phyloP scores from a whole-genome alignment of 2,113 vertebrate species.

The Panthera uncia region DNA sequence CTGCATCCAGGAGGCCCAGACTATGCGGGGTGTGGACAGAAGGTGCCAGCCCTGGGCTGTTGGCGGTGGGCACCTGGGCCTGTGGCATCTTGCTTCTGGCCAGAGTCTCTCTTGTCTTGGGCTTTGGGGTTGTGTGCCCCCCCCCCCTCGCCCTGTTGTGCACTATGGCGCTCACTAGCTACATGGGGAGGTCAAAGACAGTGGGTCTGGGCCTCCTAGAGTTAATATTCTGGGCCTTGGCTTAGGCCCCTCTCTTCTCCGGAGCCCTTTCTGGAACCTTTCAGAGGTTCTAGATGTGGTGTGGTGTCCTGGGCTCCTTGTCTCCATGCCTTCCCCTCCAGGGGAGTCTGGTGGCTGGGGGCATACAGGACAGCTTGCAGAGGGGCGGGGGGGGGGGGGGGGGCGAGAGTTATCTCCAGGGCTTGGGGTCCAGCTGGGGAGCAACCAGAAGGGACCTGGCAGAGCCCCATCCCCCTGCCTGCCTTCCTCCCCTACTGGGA shows the following conservation, averaged over 20 bases:
- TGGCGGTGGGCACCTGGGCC: not conserved
- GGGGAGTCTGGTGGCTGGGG: not conserved
- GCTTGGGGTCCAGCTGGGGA: not conserved
- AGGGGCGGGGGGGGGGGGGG: not conserved
- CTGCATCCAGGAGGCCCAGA: not conserved
- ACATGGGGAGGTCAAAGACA: not conserved
- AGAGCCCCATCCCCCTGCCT: not conserved
- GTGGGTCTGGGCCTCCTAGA: not conserved
- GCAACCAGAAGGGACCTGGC: not conserved
- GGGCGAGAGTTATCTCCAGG: not conserved
- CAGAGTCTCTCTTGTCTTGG: slow-evolving; percentile 6
- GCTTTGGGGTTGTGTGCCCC: not conserved
- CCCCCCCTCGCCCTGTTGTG: no score
- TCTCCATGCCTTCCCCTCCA: not conserved
- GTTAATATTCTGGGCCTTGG: not conserved
- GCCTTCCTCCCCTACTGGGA: not conserved
- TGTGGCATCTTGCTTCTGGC: not conserved
- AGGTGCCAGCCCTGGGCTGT: not conserved
- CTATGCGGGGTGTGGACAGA: not conserved
- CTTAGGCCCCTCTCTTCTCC: not conserved
- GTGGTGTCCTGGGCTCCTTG: no score
- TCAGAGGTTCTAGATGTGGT: not conserved
- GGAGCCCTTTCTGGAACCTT: not conserved
- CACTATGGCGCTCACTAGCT: not conserved
- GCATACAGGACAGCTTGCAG: not conserved